Percentiles rank a stretch among this genome's conserved stretches.
Conservation (phyloP, 37 sponge, comb jelly and placozoan genomes). For the Amphimedon queenslandica region DNA sequence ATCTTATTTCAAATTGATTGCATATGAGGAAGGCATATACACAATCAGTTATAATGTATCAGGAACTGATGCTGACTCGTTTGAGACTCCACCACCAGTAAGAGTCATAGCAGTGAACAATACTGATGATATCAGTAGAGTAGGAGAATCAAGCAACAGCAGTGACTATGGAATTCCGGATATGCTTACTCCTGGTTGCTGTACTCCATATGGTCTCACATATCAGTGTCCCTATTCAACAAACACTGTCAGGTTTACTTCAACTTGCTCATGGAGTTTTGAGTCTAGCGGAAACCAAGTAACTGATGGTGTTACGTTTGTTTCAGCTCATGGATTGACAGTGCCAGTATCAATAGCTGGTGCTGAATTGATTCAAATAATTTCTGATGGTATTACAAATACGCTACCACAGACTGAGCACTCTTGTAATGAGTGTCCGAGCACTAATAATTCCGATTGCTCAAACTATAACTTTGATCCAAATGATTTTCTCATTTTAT, state of each 20-base stretch:
- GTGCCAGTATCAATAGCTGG: background rate
- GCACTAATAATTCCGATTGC: background rate
- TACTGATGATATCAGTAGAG: too few species aligned
- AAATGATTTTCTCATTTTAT: background rate
- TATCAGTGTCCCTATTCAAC: conserved; percentile 2
- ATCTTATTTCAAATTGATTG: background rate
- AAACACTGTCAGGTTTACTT: background rate
- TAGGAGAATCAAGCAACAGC: too few species aligned
- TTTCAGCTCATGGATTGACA: background rate
- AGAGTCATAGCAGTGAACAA: background rate
- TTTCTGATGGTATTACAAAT: background rate
- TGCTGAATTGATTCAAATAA: background rate
- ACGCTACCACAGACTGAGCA: background rate
- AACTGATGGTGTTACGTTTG: background rate
- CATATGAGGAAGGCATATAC: background rate
- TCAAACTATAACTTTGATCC: background rate
- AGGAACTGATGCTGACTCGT: background rate
- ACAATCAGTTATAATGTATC: background rate
- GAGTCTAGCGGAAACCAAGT: background rate
- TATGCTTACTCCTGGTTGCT: conserved; percentile 2
- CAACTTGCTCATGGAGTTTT: conserved; percentile 1
- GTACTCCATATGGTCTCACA: background rate
- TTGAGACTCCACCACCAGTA: background rate
- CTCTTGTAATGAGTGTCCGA: conserved; percentile 1
- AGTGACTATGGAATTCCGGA: too few species aligned